Evolutionary conservation across 2,113 vertebrate species (phyloP).

Genomic region (Pituophis catenifer): DNA sequence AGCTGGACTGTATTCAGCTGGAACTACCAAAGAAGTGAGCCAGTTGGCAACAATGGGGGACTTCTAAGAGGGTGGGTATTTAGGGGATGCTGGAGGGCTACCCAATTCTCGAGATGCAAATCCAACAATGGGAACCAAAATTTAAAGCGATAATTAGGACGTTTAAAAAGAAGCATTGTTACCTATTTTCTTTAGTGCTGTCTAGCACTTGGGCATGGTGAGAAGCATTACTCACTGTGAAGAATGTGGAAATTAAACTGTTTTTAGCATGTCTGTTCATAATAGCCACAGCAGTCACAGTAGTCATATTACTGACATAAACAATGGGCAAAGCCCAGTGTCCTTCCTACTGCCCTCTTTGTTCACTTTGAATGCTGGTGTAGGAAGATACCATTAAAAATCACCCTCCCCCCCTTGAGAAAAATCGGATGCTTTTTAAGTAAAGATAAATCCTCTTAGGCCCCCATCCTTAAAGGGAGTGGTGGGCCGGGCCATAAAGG

Average conservation of each 20-base stretch:
- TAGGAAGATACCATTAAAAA: conserved; percentile 32
- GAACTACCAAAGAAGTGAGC: background rate
- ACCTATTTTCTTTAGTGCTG: conserved; percentile 32
- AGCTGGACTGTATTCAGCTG: background rate
- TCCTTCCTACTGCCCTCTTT: background rate
- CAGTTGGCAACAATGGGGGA: background rate
- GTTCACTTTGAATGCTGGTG: background rate
- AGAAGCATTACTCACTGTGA: conserved; percentile 33
- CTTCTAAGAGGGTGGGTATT: background rate
- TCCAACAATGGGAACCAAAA: conserved; percentile 33
- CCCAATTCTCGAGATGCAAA: conserved; percentile 25
- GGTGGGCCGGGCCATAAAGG: conserved; percentile 14
- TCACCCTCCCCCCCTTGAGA: conserved; percentile 6
- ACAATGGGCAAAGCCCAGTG: background rate
- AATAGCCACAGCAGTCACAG: background rate
- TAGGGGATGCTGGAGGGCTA: conserved; percentile 23
- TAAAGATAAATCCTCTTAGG: conserved; percentile 60
- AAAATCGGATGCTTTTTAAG: conserved; percentile 48
- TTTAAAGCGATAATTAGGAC: conserved; percentile 25
- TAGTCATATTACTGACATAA: background rate
- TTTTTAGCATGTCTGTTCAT: conserved; percentile 21
- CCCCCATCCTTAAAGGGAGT: conserved; percentile 29
- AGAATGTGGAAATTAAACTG: background rate
- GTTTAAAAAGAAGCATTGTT: conserved; percentile 36
- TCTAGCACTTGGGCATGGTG: conserved; percentile 33